A percentile compares a stretch with the other conserved stretches of the same genome.
Conservation (phyloP, 1,140 invertebrate species). For the Druon quercuslanigerum region DNA sequence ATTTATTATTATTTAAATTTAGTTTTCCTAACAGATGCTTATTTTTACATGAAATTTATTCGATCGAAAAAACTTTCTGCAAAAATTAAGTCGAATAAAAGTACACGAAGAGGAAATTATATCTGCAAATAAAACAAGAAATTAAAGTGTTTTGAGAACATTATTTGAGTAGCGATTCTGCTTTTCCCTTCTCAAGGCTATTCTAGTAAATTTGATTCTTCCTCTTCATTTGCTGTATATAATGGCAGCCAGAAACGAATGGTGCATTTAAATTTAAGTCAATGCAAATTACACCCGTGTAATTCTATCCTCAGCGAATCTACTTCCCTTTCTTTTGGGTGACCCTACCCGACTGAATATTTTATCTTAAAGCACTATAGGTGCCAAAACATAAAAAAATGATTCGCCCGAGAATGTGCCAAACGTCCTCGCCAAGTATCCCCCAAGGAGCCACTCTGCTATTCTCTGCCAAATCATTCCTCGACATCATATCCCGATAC, state of each 20-base stretch:
- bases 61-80: no score
- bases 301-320: neutral
- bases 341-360: constrained; percentile 33
- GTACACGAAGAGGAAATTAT: no score
- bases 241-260: neutral
- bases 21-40: no score
- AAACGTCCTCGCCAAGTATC: constrained; percentile 38
- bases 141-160: no score
- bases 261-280: neutral
- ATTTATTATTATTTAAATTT: no score
- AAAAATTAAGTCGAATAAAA: no score
- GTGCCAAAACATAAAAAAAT: constrained; percentile 40
- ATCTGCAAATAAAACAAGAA: no score
- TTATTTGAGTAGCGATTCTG: no score
- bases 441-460: neutral
- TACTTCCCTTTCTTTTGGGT: neutral
- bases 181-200: no score
- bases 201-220: neutral
- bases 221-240: neutral
- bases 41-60: no score
- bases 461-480: constrained; percentile 33
- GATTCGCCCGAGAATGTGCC: constrained; percentile 36
- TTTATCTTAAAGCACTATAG: constrained; percentile 33
- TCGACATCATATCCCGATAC: neutral
- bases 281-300: constrained; percentile 3